Base-by-base conservation (phyloP, 2,797 vertebrate species). In the Toxotes lorentzi region DNA sequence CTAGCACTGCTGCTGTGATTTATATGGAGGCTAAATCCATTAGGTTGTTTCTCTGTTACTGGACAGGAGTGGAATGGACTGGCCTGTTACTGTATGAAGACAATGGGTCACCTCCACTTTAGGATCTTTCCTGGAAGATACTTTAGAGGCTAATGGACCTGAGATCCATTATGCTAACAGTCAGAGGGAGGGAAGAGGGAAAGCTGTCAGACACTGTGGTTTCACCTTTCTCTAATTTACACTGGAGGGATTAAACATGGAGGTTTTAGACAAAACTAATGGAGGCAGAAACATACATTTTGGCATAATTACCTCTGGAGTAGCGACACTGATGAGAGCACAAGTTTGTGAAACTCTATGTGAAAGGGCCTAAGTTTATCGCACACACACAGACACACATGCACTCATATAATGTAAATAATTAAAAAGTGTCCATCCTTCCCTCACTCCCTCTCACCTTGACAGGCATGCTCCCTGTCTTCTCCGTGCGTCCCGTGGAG, bases 391-490 rank as follows among this genome's bases (percentile, higher is more conserved):
- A 23, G 16, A 23, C 5, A 27, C 5, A 30, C 21, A 43, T 4
- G 10, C 13, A 19, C 38, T 19, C 19, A 56, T 23, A 4, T 2
- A 16, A 47, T 40, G 7, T 63, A 7, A 58, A 60, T 54, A 16
- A 60, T 50, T 47, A 9, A 65, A 35, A 38, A 40, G 45, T 23
- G 19, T 19, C 19, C 23, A 6, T 6, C 0, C 14, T 16, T 17
- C 38, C n/a, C n/a, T 17, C 32, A 10, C 12, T 17, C 7, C 3
- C 40, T 8, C 81, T 4, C 76, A 98, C 97, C 96, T 98, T 98
- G 78, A 96, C 93, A 4, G 97, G 97, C 97, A 98, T 97, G 92
- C 93, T 95, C 47, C 86, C 94, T 0, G 93, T 93, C 86, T 96
- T 96, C 86, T 97, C 97, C 0, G 93, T 70, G 40, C 94, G 92